Conservation (phyloP, 2,113 vertebrate genomes). For the Pagrus major region DNA sequence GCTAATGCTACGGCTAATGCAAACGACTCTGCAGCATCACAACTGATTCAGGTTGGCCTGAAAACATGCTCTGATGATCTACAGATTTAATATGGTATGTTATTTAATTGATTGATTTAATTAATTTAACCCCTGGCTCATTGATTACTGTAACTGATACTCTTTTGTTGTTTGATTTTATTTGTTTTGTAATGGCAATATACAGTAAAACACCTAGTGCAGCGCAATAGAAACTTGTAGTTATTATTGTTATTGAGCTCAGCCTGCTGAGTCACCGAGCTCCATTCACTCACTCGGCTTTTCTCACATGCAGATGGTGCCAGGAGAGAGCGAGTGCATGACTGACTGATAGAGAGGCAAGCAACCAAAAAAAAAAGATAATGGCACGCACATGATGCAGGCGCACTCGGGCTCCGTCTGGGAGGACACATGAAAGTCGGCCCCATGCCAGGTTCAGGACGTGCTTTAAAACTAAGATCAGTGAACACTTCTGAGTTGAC, state of each 20-base stretch:
- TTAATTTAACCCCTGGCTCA: neutral
- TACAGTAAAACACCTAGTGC: neutral
- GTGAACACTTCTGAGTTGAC: neutral
- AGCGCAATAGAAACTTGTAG: neutral
- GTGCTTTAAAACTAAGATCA: neutral
- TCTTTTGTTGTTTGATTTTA: neutral
- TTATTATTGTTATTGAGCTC: slow-evolving; percentile 19
- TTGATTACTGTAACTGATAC: neutral
- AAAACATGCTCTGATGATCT: neutral
- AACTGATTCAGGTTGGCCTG: neutral
- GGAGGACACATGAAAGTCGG: neutral
- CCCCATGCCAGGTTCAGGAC: neutral
- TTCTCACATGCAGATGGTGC: slow-evolving; percentile 33
- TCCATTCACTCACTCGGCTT: slow-evolving; percentile 33
- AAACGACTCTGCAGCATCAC: slow-evolving; percentile 5
- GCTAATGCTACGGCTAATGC: slow-evolving; percentile 33
- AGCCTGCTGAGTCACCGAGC: slow-evolving; percentile 48
- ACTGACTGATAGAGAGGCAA: slow-evolving; percentile 16
- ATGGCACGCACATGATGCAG: neutral
- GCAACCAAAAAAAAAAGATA: slow-evolving; percentile 27
- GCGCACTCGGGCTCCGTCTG: slow-evolving; percentile 1
- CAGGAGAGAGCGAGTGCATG: slow-evolving; percentile 10
- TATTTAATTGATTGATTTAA: neutral
- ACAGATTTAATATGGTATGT: neutral
- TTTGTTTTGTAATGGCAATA: neutral